A percentile compares a stretch with the other conserved stretches of the same genome.
phyloP scores from a whole-genome alignment of 2,888 invertebrate species.

The Drosophila flavopinicola region DNA sequence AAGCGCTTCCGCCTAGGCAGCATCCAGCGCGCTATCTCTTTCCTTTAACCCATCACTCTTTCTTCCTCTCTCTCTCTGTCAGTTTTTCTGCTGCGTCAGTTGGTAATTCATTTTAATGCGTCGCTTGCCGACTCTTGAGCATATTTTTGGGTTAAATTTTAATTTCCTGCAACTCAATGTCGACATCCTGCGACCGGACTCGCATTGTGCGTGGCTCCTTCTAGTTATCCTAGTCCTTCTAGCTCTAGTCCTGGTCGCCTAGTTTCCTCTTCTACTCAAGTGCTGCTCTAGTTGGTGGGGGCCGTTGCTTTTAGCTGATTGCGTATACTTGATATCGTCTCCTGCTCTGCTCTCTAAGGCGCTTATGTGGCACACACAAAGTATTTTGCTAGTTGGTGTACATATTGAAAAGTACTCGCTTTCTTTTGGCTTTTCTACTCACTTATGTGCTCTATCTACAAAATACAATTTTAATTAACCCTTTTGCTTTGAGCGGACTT shows the following conservation, averaged over 20 bases:
- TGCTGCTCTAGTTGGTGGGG: conserved; percentile 13
- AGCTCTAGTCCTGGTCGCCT: too few species aligned
- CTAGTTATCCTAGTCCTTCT: too few species aligned
- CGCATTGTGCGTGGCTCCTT: conserved; percentile 25
- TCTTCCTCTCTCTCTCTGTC: not conserved
- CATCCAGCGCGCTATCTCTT: too few species aligned
- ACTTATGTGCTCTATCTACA: conserved; percentile 17
- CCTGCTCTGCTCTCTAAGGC: conserved; percentile 22
- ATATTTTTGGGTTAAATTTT: conserved; percentile 68
- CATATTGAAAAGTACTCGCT: conserved; percentile 22
- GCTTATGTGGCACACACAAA: conserved; percentile 38
- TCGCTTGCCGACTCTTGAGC: conserved; percentile 19
- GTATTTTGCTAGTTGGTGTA: conserved; percentile 6
- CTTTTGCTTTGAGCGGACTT: conserved; percentile 30
- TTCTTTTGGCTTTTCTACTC: not conserved
- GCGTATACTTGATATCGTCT: too few species aligned
- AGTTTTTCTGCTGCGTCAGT: conserved; percentile 18
- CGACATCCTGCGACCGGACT: conserved; percentile 52
- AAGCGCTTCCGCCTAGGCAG: conserved; percentile 63
- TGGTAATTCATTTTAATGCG: conserved; percentile 57
- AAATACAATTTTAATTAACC: conserved; percentile 52
- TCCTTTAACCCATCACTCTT: too few species aligned
- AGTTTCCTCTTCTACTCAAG: too few species aligned
- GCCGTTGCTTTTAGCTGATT: conserved; percentile 51
- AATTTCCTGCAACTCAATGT: conserved; percentile 75